Evolutionary conservation across 1,140 invertebrate species (phyloP).

Genomic region (Aphelinus atriplicis): DNA sequence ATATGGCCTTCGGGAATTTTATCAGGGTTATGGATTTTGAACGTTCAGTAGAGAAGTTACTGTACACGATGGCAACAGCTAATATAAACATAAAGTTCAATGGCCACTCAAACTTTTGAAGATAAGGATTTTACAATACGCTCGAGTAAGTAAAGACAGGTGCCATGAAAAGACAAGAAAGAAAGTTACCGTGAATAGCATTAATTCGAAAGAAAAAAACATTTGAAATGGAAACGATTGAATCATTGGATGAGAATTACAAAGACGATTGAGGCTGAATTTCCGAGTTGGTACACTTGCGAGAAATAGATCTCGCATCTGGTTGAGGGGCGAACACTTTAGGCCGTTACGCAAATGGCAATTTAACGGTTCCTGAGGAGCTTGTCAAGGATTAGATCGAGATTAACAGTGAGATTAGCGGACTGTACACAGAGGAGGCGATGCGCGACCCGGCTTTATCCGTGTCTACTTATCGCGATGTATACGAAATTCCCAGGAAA

Average conservation of each 20-base stretch:
- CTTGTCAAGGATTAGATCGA: conserved; percentile 67
- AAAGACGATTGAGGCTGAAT: conserved; percentile 7
- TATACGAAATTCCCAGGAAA: conserved; percentile 48
- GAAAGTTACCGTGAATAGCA: background rate
- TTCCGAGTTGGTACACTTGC: background rate
- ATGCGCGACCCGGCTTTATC: conserved; percentile 45
- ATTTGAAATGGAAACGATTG: conserved; percentile 24
- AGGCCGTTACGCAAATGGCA: conserved; percentile 46
- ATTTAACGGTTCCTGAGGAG: conserved; percentile 63
- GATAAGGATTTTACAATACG: too few species aligned
- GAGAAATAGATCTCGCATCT: conserved; percentile 29
- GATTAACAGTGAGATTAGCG: conserved; percentile 64
- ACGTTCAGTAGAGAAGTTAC: too few species aligned
- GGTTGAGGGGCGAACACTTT: conserved; percentile 44
- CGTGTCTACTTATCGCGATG: conserved; percentile 49
- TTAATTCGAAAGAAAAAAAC: background rate
- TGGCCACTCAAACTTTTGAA: too few species aligned
- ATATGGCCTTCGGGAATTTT: too few species aligned
- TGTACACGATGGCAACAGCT: too few species aligned
- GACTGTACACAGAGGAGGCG: conserved; percentile 48
- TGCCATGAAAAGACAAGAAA: too few species aligned
- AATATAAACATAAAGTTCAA: too few species aligned
- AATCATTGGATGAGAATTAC: background rate
- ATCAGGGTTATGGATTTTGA: too few species aligned
- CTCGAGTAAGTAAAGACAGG: too few species aligned